Evolutionary conservation across 2,113 vertebrate species (phyloP).

Genomic region (Andinoacara biseriatus): DNA sequence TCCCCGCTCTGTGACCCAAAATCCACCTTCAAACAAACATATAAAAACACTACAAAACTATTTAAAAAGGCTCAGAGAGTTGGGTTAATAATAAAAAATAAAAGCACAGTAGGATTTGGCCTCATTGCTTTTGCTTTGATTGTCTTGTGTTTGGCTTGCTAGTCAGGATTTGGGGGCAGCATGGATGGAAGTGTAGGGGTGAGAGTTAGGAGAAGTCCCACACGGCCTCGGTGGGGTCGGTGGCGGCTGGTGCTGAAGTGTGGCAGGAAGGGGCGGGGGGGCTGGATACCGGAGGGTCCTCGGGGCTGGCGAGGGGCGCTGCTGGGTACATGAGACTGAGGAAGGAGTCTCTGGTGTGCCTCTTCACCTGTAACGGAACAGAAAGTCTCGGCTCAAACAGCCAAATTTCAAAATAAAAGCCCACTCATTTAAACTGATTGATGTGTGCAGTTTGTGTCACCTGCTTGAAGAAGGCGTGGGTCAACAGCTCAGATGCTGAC

Average conservation of each 20-base stretch:
- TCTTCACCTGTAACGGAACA: constrained; percentile 85
- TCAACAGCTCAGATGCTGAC: constrained; percentile 89
- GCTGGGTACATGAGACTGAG: constrained; percentile 90
- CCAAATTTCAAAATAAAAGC: not conserved
- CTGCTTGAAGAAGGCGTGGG: constrained; percentile 94
- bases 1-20: not conserved
- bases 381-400: not conserved
- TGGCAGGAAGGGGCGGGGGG: constrained; percentile 64
- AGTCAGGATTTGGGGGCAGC: not conserved
- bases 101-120: constrained; percentile 74
- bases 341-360: constrained; percentile 87
- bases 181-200: not conserved
- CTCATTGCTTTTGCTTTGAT: constrained; percentile 62
- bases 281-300: constrained; percentile 67
- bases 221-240: constrained; percentile 53
- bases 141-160: constrained; percentile 67
- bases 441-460: constrained; percentile 69
- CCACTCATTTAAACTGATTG: not conserved
- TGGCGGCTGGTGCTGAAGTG: constrained; percentile 2
- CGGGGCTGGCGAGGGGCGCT: constrained; percentile 79
- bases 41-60: constrained; percentile 41
- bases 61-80: constrained; percentile 66
- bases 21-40: not conserved
- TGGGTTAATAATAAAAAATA: constrained; percentile 47
- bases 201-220: constrained; percentile 80